These are phyloP conservation scores for Dipodomys ordii DNA, from an alignment of 2,113 vertebrate species.

Conservation along the genomic window DNA sequence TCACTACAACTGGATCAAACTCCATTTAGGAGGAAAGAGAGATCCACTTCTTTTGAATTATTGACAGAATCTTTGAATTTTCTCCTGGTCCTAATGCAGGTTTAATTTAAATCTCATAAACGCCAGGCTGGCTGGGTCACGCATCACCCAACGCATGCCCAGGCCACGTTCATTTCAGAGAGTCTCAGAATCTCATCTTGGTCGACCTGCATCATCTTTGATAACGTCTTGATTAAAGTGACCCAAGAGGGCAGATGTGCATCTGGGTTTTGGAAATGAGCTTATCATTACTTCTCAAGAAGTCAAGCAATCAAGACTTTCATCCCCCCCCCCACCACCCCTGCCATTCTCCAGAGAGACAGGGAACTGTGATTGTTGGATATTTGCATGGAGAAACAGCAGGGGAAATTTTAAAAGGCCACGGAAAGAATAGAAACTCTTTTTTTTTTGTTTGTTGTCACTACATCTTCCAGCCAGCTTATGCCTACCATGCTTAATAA, in stretches of 20 bases:
- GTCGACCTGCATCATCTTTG: constrained; percentile 50
- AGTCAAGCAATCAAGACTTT: constrained; percentile 66
- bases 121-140: constrained; percentile 55
- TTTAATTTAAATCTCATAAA: constrained; percentile 82
- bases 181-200: constrained; percentile 80
- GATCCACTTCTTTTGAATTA: constrained; percentile 41
- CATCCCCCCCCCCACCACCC: background rate
- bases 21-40: constrained; percentile 21
- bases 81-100: constrained; percentile 53
- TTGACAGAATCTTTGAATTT: constrained; percentile 44
- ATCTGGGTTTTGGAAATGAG: constrained; percentile 66
- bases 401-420: background rate
- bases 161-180: constrained; percentile 71
- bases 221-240: constrained; percentile 79
- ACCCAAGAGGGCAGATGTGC: constrained; percentile 53
- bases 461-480: background rate
- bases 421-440: background rate
- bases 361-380: background rate
- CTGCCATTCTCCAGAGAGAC: background rate
- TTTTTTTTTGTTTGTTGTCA: background rate
- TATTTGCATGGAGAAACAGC: background rate
- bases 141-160: constrained; percentile 56
- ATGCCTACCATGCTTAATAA: background rate
- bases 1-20: background rate
- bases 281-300: constrained; percentile 68